Evolutionary conservation across 2,113 vertebrate genomes (phyloP).

Genomic region (Peucedramus taeniatus): DNA sequence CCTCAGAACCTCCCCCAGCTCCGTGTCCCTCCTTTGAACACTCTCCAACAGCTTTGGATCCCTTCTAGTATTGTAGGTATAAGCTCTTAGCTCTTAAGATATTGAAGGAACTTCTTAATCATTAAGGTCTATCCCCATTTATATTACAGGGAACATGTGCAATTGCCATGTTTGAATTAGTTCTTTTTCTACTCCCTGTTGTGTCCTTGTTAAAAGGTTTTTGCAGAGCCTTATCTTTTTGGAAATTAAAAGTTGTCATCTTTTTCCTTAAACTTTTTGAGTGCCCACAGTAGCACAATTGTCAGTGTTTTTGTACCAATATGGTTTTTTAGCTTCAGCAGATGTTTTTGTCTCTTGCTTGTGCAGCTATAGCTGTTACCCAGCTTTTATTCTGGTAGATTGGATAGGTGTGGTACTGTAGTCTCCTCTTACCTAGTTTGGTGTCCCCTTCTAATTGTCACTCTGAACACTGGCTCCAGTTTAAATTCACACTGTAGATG

Average conservation of each 20-base stretch:
- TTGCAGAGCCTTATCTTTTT: neutral
- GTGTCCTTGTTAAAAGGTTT: neutral
- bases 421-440: neutral
- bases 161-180: neutral
- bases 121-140: neutral
- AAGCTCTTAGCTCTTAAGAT: neutral
- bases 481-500: neutral
- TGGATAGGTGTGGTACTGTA: neutral
- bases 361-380: neutral
- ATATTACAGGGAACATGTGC: neutral
- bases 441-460: neutral
- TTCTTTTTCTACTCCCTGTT: neutral
- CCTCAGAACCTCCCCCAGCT: neutral
- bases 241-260: neutral
- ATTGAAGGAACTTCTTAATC: neutral
- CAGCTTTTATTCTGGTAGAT: neutral
- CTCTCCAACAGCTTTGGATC: neutral
- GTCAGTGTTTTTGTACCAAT: neutral
- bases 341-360: neutral
- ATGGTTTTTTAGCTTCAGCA: accelerated
- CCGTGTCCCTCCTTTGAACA: neutral
- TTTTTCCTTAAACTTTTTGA: neutral
- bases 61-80: neutral
- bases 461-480: neutral
- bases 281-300: neutral